Evolutionary conservation across 2,888 invertebrate genomes (phyloP), one percentile per base, ranked within the genome.

Genomic region (Nephrotoma flavescens): DNA sequence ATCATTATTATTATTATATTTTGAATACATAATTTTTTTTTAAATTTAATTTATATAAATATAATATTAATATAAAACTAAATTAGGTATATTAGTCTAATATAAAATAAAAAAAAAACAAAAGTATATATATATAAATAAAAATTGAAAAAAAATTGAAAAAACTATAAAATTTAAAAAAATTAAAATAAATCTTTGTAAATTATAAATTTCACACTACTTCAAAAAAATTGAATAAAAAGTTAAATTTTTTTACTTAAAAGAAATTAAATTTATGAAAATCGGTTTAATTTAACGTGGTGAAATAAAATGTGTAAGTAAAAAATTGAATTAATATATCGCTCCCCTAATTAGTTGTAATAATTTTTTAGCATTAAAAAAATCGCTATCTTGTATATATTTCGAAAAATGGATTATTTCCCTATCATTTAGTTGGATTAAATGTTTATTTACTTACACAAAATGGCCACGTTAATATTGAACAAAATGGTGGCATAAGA

Each of bases 81-180:
- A 83, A 83, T 83, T 83, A 83, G 83, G 83, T 83, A 41, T 83
- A 83, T 83, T 83, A 83, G 83, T 83, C 41, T 83, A 83, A 83
- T 83, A 83, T 12, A 83, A 41, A 41, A 83, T 41, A n/a, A 41
- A 83, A 83, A 19, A 83, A 31, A 83, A 41, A 83, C 12, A 41
- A 83, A 83, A 83, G 41, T 83, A 83, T 19, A 19, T 83, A 83
- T 83, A 83, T 41, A 83, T 83, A 31, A 31, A 83, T 41, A 83
- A 41, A 42, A 83, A 83, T 83, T 12, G 12, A 83, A 83, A 83
- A 83, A 42, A 57, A 57, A 57, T 57, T 57, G 52, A 57, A 57
- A 52, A 57, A 57, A 15, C 52, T 15, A 15, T 15, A 15, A 15
- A 57, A 57, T 15, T 15, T 15, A n/a, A 52, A 57, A 57, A 57